phyloP scores from a whole-genome alignment of 1,140 invertebrate genomes.

The Macrosteles quadrilineatus region DNA sequence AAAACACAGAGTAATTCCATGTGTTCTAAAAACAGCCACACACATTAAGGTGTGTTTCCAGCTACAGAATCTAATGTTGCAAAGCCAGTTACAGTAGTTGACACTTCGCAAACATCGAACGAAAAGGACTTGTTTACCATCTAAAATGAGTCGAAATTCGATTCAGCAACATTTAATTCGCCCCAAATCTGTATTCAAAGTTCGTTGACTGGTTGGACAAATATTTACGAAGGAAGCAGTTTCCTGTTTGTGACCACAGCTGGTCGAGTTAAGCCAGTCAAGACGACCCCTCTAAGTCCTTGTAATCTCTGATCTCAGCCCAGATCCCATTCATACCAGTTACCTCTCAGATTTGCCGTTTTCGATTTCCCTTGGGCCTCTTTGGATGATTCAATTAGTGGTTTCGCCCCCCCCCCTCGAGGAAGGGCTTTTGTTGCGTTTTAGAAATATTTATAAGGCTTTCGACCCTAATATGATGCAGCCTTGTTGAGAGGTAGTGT shows the following conservation, averaged over 20 bases:
- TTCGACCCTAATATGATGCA: too few relatives aligned
- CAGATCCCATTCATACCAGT: background rate
- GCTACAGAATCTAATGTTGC: too few relatives aligned
- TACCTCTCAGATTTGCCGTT: background rate
- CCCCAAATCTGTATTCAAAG: too few relatives aligned
- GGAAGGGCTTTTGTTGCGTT: background rate
- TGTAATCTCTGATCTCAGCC: constrained; percentile 1
- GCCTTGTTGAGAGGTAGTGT: too few relatives aligned
- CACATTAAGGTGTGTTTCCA: too few relatives aligned
- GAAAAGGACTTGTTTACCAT: too few relatives aligned
- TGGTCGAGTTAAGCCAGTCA: background rate
- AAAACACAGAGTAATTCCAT: too few relatives aligned
- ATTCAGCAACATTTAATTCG: too few relatives aligned
- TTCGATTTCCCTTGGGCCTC: constrained; percentile 13
- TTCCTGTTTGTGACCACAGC: constrained; percentile 4
- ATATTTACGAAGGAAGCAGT: constrained; percentile 10
- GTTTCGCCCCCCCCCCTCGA: background rate
- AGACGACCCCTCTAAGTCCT: background rate
- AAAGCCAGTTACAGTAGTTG: too few relatives aligned
- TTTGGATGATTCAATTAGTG: constrained; percentile 12
- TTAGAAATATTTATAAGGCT: background rate
- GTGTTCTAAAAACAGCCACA: too few relatives aligned
- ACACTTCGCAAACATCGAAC: too few relatives aligned
- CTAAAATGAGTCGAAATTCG: too few relatives aligned
- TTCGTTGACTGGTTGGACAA: background rate